These are phyloP conservation scores for Syrmaticus mikado DNA, from an alignment of 2,113 vertebrate genomes.

Conservation along the genomic window DNA sequence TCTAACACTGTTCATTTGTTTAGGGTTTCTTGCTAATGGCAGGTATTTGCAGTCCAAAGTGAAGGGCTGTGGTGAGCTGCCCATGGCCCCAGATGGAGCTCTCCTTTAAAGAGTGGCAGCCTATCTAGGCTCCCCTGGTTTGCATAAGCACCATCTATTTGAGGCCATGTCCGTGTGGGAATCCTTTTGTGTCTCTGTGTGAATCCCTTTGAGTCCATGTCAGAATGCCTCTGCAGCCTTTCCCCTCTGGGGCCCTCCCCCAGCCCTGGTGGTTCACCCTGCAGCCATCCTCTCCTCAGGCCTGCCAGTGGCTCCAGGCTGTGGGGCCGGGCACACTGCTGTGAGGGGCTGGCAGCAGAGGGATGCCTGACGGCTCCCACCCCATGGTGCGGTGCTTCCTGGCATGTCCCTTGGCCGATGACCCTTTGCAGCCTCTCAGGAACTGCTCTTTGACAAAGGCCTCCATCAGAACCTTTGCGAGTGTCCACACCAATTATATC, in stretches of 20 bases:
- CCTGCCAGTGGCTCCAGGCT: rapidly evolving
- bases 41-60: background rate
- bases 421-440: background rate
- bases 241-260: background rate
- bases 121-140: background rate
- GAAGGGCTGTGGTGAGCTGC: background rate
- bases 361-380: background rate
- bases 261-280: background rate
- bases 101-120: background rate
- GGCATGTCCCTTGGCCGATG: background rate
- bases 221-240: background rate
- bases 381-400: background rate
- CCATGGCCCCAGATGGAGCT: background rate
- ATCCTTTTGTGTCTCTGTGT: background rate
- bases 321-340: background rate
- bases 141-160: background rate
- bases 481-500: background rate
- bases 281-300: rapidly evolving
- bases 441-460: background rate
- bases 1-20: background rate
- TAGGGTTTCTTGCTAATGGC: background rate
- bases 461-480: background rate
- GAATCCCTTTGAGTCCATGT: background rate
- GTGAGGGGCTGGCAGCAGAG: rapidly evolving
- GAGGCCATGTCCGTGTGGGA: background rate